A percentile compares a stretch with the other conserved stretches of the same genome.
Conservation (phyloP, 2,113 vertebrate genomes). For the Stigmatopora argus region DNA sequence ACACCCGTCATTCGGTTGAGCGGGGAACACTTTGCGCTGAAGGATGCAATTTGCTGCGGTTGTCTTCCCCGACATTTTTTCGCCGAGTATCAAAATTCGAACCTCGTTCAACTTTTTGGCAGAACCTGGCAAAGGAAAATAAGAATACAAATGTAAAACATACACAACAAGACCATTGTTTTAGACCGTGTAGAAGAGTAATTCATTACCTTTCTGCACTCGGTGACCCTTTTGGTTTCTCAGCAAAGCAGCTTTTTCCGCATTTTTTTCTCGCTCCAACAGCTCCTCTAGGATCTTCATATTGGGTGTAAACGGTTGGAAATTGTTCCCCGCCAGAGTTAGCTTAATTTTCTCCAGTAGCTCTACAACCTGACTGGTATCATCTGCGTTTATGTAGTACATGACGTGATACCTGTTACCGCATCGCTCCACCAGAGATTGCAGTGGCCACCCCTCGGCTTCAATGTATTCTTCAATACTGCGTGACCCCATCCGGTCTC, state of each 20-base stretch:
- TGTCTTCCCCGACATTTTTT: conserved; percentile 42
- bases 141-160: not conserved
- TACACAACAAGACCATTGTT: not conserved
- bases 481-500: conserved; percentile 40
- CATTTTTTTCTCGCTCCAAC: conserved; percentile 2
- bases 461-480: conserved; percentile 42
- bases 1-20: not conserved
- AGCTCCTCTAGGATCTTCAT: conserved; percentile 10
- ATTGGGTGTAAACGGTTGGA: conserved; percentile 22
- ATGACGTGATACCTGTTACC: conserved; percentile 51
- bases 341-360: conserved; percentile 42
- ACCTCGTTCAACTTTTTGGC: conserved; percentile 12
- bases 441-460: conserved; percentile 36
- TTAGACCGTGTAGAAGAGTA: not conserved
- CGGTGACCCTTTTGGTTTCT: conserved; percentile 18
- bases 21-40: conserved; percentile 17
- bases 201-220: conserved; percentile 9
- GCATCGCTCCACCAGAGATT: conserved; percentile 32
- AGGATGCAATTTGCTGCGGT: conserved; percentile 39
- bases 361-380: conserved; percentile 29
- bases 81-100: conserved; percentile 35
- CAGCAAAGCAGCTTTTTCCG: conserved; percentile 14
- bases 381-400: conserved; percentile 33
- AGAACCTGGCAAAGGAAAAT: conserved; percentile 19
- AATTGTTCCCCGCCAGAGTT: conserved; percentile 22